Conservation (phyloP, 1,140 invertebrate genomes). For the Rhopalosiphum padi region DNA sequence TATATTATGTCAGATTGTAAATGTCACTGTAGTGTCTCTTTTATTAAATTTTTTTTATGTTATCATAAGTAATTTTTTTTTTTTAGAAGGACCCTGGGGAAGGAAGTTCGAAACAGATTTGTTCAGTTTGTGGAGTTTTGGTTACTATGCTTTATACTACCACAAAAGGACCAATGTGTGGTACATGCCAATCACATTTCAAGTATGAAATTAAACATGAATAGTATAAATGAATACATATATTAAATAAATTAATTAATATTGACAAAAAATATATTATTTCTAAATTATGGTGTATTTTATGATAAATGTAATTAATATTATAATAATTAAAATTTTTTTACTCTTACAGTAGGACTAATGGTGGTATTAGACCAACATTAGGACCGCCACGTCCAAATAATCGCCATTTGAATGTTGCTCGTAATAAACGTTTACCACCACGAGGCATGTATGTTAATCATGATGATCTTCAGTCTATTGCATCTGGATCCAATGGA, state of each 20-base stretch:
- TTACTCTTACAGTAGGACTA: slow-evolving; percentile 65
- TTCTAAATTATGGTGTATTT: neutral
- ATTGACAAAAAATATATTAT: neutral
- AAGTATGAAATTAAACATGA: slow-evolving; percentile 67
- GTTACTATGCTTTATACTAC: slow-evolving; percentile 76
- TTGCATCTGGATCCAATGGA: slow-evolving; percentile 75
- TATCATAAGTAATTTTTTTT: slow-evolving; percentile 12
- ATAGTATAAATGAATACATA: neutral
- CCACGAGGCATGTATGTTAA: slow-evolving; percentile 97
- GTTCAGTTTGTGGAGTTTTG: slow-evolving; percentile 79
- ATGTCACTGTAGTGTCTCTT: neutral
- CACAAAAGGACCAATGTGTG: slow-evolving; percentile 78
- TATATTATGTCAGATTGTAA: neutral
- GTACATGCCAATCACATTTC: slow-evolving; percentile 81
- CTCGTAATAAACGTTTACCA: slow-evolving; percentile 87
- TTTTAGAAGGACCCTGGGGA: slow-evolving; percentile 66
- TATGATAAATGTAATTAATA: neutral
- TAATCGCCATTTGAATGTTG: slow-evolving; percentile 63
- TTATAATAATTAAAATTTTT: neutral
- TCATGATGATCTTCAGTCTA: slow-evolving; percentile 90
- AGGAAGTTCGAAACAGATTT: slow-evolving; percentile 68
- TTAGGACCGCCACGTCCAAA: slow-evolving; percentile 66
- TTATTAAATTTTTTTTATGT: neutral
- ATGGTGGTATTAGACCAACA: slow-evolving; percentile 66
- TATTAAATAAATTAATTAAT: neutral